A percentile compares a stretch with the other conserved stretches of the same genome.
Evolutionary conservation across 2,113 vertebrate genomes (phyloP).

Genomic region (Boulengeromyrus knoepffleri): DNA sequence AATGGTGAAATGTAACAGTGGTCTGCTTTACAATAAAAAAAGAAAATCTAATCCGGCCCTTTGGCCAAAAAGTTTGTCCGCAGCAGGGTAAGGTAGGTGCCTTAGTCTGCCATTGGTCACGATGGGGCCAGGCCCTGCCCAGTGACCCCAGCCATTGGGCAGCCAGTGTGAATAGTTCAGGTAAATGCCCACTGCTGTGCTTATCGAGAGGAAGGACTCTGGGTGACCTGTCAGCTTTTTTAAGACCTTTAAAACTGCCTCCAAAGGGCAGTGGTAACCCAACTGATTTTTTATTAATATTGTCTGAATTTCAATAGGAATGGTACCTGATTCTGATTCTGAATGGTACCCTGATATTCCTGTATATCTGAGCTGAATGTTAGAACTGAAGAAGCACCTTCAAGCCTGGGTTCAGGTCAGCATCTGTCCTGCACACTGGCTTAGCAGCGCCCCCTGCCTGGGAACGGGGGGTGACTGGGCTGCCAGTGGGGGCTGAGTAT

Average conservation of each 20-base stretch:
- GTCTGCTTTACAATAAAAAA: background rate
- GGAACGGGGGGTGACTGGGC: constrained; percentile 57
- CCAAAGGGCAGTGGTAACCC: background rate
- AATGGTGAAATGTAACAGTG: background rate
- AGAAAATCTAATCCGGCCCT: background rate
- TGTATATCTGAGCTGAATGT: background rate
- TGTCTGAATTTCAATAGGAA: background rate
- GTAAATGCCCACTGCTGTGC: background rate
- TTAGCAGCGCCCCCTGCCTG: constrained; percentile 59
- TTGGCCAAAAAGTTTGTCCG: background rate
- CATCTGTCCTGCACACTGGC: constrained; percentile 42
- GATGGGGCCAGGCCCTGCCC: background rate
- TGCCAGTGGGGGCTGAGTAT: constrained; percentile 42
- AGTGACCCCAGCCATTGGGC: background rate
- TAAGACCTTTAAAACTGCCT: background rate
- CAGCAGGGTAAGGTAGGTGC: background rate
- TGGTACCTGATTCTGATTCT: background rate
- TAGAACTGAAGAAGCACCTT: background rate
- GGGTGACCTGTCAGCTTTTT: background rate
- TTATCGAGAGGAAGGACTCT: background rate
- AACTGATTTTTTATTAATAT: background rate
- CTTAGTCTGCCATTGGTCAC: background rate
- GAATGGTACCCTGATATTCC: background rate
- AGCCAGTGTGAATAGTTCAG: background rate
- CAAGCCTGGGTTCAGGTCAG: background rate